Base-by-base conservation (phyloP, 1,140 invertebrate species). In the Drosophila rhopaloa region DNA sequence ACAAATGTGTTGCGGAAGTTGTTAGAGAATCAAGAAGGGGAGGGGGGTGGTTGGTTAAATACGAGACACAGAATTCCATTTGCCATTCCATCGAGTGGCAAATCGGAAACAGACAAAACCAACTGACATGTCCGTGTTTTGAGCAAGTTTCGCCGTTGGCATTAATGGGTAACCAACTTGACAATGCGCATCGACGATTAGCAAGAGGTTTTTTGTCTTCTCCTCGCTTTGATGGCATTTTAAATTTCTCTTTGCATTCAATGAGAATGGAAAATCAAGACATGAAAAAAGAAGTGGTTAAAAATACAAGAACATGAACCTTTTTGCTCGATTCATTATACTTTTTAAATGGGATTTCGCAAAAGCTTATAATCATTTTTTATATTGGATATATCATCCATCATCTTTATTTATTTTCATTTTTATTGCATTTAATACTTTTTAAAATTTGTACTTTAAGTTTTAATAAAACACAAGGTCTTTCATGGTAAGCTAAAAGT, bases 1-100 rank as follows among this genome's bases (percentile, higher is more conserved):
- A 68, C 83, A 86, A 86, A 88, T 88, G 83, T 82, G 79, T 82
- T 82, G 72, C 83, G 83, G 83, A 88, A 88, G 79, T 88, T 77
- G 83, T 88, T 86, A 75, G 65, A 44, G 46, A 51, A n/a, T 13
- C 37, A 46, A 38, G 55, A 11, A 29, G 62, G 35, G 10, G 29
- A 10, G 24, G 27, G 43, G 59, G 60, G 19, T 19, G 11, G 60
- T 6, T 5, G 29, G 29, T 7, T 32, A 14, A 9, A n/a, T 46
- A 6, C 35, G 11, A 68, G 61, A 37, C 61, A 66, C 60, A 37
- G 32, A 66, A 68, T 44, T 51, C 29, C 60, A 66, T 53, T 68
- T 51, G 60, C 60, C 65, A 53, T 44, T 66, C 41, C 61, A 68
- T 68, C 37, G 65, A 68, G 47, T 68, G 32, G 38, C 19, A 68